Evolutionary conservation across 2,888 invertebrate genomes (phyloP).

Genomic region (Metacarcinus magister): DNA sequence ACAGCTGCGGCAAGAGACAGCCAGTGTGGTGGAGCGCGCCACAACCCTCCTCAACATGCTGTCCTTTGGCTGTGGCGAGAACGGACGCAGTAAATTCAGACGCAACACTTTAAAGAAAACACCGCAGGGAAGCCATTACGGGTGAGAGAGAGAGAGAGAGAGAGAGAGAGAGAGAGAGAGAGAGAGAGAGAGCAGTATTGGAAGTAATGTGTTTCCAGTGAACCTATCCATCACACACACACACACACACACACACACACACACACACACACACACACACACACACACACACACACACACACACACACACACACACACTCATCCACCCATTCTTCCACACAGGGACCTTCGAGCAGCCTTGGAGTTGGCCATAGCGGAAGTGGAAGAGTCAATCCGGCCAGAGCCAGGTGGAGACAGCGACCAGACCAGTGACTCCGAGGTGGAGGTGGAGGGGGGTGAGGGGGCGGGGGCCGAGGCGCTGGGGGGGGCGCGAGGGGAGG

Average conservation of each 20-base stretch:
- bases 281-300: conserved; percentile 40
- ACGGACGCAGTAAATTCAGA: conserved; percentile 86
- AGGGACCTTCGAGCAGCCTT: conserved; percentile 95
- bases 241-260: conserved; percentile 84
- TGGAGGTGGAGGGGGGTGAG: not conserved
- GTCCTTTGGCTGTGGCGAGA: conserved; percentile 92
- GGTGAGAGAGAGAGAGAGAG: conserved; percentile 86
- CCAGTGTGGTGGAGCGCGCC: conserved; percentile 93
- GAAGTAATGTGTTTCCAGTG: not conserved
- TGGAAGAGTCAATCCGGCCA: conserved; percentile 87
- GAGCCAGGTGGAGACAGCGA: conserved; percentile 86
- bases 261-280: conserved; percentile 84
- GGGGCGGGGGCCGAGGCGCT: not conserved
- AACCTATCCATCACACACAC: not conserved
- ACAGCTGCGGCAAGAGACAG: conserved; percentile 86
- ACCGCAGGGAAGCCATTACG: conserved; percentile 96
- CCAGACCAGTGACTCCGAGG: conserved; percentile 84
- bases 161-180: conserved; percentile 23
- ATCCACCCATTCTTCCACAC: conserved; percentile 82
- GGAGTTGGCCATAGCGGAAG: conserved; percentile 91
- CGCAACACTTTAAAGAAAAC: conserved; percentile 93
- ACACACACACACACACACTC: conserved; percentile 82
- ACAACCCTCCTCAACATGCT: conserved; percentile 96
- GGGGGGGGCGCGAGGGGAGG: conserved; percentile 85
- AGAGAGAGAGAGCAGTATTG: not conserved